phyloP scores from a whole-genome alignment of 2,888 invertebrate genomes.

The Hypercompe scribonia region DNA sequence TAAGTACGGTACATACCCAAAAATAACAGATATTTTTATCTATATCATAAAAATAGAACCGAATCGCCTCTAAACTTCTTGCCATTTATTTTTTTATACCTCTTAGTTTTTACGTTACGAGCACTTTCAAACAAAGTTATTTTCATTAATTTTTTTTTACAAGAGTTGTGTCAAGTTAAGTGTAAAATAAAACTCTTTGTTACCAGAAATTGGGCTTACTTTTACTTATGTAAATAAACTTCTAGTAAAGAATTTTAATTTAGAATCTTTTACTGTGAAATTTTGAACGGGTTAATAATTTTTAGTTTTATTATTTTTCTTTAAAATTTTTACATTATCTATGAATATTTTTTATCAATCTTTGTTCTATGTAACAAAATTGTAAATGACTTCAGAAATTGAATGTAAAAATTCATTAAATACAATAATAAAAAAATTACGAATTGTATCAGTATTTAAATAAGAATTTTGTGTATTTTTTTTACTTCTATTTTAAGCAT shows the following conservation, averaged over 20 bases:
- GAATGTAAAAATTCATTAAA: no score
- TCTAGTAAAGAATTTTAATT: neutral
- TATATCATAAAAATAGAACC: neutral
- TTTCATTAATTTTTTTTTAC: slow-evolving; percentile 5
- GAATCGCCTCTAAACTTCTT: neutral
- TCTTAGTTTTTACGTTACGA: neutral
- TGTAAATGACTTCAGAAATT: no score
- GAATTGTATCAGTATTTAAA: no score
- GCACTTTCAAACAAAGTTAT: slow-evolving; percentile 3
- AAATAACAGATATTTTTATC: no score
- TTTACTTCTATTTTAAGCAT: no score
- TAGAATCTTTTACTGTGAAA: neutral
- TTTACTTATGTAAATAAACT: neutral
- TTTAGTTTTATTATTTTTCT: no score
- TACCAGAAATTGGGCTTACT: neutral
- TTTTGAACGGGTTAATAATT: no score
- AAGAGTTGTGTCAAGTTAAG: neutral
- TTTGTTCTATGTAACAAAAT: no score
- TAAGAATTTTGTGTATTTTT: no score
- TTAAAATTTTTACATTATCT: no score
- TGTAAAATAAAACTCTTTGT: neutral
- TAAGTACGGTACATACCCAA: neutral
- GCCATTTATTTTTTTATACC: neutral
- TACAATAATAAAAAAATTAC: no score
- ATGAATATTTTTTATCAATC: no score